These are phyloP conservation scores for Dicrurus megarhynchus DNA, from an alignment of 2,113 vertebrate genomes.

Conservation along the genomic window DNA sequence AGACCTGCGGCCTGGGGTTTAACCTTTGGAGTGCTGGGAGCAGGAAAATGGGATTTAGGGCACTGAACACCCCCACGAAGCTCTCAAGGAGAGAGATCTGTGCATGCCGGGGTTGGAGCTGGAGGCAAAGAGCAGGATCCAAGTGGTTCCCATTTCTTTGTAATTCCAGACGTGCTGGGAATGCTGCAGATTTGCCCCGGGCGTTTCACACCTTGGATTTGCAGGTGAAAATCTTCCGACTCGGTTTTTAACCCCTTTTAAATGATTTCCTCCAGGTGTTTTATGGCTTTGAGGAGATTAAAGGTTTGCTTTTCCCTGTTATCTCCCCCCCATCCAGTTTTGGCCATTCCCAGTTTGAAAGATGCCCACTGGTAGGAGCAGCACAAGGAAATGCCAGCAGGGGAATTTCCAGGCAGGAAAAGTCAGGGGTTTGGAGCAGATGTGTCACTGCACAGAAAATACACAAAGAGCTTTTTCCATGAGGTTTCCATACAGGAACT, in stretches of 20 bases:
- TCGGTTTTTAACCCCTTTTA: neutral
- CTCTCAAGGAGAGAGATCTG: neutral
- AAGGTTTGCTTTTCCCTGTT: neutral
- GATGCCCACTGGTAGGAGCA: neutral
- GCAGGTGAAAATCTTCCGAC: too few relatives aligned
- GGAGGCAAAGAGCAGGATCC: neutral
- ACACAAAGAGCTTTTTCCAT: neutral
- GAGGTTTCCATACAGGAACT: neutral
- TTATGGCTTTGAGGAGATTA: neutral
- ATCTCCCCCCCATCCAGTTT: neutral
- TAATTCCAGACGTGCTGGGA: accelerated
- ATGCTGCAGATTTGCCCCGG: neutral
- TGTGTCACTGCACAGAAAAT: accelerated
- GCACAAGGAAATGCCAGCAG: neutral
- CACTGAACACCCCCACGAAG: neutral
- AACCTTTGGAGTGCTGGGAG: neutral
- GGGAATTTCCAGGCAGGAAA: neutral
- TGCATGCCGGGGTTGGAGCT: accelerated
- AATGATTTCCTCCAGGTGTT: neutral
- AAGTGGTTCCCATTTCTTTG: neutral
- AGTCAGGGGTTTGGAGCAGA: neutral
- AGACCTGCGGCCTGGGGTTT: neutral
- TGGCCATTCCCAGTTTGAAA: neutral
- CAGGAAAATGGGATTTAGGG: neutral
- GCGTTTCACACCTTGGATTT: neutral